These are phyloP conservation scores for Brachionus koreanus DNA, from an alignment of 1,140 invertebrate species.

Conservation along the genomic window DNA sequence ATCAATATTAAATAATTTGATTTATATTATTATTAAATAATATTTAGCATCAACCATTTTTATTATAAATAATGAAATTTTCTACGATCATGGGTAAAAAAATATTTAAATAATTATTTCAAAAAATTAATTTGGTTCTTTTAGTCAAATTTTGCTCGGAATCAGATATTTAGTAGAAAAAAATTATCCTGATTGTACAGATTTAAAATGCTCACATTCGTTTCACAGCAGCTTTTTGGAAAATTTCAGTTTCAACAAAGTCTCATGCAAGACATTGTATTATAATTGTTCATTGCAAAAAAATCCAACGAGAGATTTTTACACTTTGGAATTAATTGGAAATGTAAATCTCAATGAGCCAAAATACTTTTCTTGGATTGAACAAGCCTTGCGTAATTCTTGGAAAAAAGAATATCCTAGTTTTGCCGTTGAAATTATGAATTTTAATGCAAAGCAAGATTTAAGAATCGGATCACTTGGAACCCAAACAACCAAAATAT, in stretches of 20 bases:
- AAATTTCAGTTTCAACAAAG: neutral
- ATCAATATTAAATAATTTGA: neutral
- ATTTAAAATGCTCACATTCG: neutral
- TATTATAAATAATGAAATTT: neutral
- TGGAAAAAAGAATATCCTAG: conserved; percentile 12
- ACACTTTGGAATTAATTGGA: conserved; percentile 15
- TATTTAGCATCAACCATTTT: neutral
- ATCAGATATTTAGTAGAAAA: neutral
- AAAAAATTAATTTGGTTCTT: neutral
- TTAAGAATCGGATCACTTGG: conserved; percentile 19
- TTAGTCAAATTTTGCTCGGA: neutral
- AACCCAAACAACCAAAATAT: conserved; percentile 2
- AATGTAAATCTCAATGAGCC: neutral
- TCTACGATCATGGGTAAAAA: conserved; percentile 7
- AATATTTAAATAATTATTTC: neutral
- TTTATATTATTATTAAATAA: neutral
- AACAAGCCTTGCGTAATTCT: neutral
- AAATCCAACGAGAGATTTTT: conserved; percentile 16
- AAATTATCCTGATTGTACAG: conserved; percentile 1
- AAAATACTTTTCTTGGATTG: neutral
- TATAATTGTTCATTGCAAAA: neutral
- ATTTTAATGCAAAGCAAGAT: neutral
- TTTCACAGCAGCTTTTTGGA: neutral
- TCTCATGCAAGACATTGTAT: neutral
- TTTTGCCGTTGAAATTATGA: neutral